These are phyloP conservation scores for Arnoldichthys spilopterus DNA, from an alignment of 2,797 vertebrate genomes.

Conservation along the genomic window DNA sequence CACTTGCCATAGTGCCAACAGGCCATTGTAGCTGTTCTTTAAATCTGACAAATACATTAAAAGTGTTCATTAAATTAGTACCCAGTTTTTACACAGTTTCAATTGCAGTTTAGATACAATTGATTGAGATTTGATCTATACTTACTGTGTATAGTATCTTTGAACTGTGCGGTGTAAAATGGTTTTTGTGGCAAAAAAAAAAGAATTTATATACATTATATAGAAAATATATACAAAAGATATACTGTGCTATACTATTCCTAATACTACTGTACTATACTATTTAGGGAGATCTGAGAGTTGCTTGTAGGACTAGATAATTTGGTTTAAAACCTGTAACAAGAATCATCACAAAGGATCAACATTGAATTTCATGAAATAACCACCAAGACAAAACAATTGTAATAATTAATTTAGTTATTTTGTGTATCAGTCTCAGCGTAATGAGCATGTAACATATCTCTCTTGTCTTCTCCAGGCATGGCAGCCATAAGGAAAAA, in stretches of 20 bases:
- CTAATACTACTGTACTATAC: too few relatives aligned
- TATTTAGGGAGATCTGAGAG: neutral
- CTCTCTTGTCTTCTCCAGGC: constrained; percentile 64
- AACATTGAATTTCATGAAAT: neutral
- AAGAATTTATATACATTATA: too few relatives aligned
- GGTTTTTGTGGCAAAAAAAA: too few relatives aligned
- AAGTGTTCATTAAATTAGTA: neutral
- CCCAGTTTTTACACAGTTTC: neutral
- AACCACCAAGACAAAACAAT: neutral
- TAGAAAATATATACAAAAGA: too few relatives aligned
- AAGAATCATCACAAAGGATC: neutral
- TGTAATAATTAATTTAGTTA: neutral
- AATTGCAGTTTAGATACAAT: too few relatives aligned
- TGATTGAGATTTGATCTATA: too few relatives aligned
- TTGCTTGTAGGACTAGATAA: neutral
- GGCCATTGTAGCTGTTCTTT: too few relatives aligned
- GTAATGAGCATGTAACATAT: neutral
- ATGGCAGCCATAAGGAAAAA: constrained; percentile 98
- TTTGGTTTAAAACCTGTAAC: neutral
- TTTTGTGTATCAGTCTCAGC: too few relatives aligned
- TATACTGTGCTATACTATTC: too few relatives aligned
- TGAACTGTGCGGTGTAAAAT: too few relatives aligned
- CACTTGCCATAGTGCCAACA: too few relatives aligned
- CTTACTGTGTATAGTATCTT: too few relatives aligned
- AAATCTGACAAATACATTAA: neutral